These are phyloP conservation scores for Parthenolecanium corni DNA, from an alignment of 2,888 invertebrate species.

Conservation along the genomic window DNA sequence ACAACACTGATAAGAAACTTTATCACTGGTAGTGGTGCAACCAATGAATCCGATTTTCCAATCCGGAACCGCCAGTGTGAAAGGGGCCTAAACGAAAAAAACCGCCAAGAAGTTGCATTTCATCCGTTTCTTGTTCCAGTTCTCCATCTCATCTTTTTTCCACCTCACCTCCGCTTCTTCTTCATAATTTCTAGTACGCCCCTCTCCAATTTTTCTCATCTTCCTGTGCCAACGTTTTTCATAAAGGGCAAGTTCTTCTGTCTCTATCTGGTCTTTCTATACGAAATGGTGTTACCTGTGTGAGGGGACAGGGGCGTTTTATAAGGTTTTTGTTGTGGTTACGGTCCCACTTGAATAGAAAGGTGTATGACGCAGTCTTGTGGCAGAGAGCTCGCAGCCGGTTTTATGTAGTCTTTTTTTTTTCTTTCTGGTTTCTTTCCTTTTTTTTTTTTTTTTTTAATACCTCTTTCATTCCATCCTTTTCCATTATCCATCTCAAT, in stretches of 20 bases:
- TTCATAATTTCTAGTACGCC: too few relatives aligned
- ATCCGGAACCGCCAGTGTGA: not conserved
- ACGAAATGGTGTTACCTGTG: not conserved
- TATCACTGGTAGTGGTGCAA: too few relatives aligned
- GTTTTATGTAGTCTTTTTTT: not conserved
- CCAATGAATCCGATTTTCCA: too few relatives aligned
- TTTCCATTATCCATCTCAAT: too few relatives aligned
- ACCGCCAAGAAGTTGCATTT: not conserved
- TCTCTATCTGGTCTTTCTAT: too few relatives aligned
- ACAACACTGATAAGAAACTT: too few relatives aligned
- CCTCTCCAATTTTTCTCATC: not conserved
- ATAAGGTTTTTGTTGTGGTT: conserved; percentile 21
- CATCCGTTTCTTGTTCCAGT: conserved; percentile 19
- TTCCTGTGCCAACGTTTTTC: not conserved
- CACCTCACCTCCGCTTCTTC: too few relatives aligned
- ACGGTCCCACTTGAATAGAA: conserved; percentile 21
- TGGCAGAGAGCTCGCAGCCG: conserved; percentile 15
- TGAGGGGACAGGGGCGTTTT: not conserved
- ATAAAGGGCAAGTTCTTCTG: conserved; percentile 3
- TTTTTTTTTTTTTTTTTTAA: too few relatives aligned
- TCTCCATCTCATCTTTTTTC: conserved; percentile 3
- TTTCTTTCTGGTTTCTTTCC: too few relatives aligned
- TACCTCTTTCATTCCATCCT: too few relatives aligned
- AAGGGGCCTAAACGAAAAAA: conserved; percentile 6
- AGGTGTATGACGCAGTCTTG: conserved; percentile 19